Evolutionary conservation across 2,113 vertebrate genomes (phyloP).

Genomic region (Microcebus jonahi): DNA sequence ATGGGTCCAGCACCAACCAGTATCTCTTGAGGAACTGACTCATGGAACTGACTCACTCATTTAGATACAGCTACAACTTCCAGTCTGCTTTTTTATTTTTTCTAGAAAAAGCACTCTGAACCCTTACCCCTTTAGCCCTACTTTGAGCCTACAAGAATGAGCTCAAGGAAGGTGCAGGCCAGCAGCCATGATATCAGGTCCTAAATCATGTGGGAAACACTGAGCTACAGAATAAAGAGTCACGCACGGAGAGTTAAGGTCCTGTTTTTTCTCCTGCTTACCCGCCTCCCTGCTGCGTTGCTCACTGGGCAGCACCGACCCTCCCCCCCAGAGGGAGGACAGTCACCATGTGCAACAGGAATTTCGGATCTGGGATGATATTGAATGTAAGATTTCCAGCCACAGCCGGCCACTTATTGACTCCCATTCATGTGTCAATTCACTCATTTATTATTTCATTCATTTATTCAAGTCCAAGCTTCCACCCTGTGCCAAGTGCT

Average conservation of each 20-base stretch:
- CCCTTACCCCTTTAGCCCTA: not conserved
- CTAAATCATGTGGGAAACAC: not conserved
- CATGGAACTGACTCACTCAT: conserved; percentile 20
- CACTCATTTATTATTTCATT: not conserved
- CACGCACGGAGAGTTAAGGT: no score
- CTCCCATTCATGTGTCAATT: not conserved
- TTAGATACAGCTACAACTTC: not conserved
- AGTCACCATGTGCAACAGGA: not conserved
- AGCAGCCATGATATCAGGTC: not conserved
- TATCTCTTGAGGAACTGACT: not conserved
- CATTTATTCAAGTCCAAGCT: not conserved
- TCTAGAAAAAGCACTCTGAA: not conserved
- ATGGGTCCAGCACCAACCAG: not conserved
- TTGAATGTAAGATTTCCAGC: not conserved
- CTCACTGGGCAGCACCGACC: not conserved
- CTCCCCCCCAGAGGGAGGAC: not conserved
- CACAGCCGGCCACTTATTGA: not conserved
- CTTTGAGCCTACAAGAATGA: not conserved
- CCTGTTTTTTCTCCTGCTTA: not conserved
- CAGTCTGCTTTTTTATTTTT: not conserved
- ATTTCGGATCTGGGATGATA: not conserved
- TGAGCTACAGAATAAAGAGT: not conserved
- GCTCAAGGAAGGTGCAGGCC: not conserved
- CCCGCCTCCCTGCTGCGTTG: accelerated
- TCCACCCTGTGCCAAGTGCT: not conserved